phyloP scores from a whole-genome alignment of 1,140 invertebrate genomes.

The Philaenus spumarius region DNA sequence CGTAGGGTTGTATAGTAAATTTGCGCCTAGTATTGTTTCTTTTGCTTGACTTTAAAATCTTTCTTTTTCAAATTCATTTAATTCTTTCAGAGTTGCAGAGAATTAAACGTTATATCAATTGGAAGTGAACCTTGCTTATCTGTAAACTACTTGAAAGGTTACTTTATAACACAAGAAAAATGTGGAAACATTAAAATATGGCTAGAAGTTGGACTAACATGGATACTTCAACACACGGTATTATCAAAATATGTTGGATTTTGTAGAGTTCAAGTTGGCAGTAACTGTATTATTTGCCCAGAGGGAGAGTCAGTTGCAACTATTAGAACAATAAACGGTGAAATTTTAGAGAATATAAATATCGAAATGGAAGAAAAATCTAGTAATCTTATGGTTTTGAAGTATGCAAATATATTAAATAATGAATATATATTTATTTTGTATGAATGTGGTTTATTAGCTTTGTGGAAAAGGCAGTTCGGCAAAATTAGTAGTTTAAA shows the following conservation, averaged over 20 bases:
- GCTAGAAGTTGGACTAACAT: constrained; percentile 50
- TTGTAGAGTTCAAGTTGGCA: constrained; percentile 51
- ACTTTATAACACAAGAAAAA: constrained; percentile 61
- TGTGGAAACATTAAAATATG: constrained; percentile 58
- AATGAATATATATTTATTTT: constrained; percentile 49
- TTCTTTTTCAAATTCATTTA: too few species aligned
- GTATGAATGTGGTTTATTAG: constrained; percentile 58
- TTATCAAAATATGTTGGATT: constrained; percentile 55
- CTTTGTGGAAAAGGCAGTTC: constrained; percentile 55
- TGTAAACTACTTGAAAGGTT: constrained; percentile 31
- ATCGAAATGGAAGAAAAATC: constrained; percentile 38
- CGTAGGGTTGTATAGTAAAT: too few species aligned
- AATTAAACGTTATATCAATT: not conserved
- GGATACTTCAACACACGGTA: constrained; percentile 47
- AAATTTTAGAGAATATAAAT: constrained; percentile 41
- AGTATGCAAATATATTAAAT: constrained; percentile 47
- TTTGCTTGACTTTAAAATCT: too few species aligned
- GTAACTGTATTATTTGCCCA: constrained; percentile 56
- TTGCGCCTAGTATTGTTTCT: too few species aligned
- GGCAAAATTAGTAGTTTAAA: constrained; percentile 42
- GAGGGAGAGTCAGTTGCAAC: constrained; percentile 54
- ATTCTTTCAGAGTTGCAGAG: constrained; percentile 31
- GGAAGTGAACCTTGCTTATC: constrained; percentile 7
- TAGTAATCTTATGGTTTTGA: constrained; percentile 57
- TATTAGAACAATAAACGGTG: constrained; percentile 48